phyloP scores from a whole-genome alignment of 2,797 vertebrate species.

The Numenius phaeopus region DNA sequence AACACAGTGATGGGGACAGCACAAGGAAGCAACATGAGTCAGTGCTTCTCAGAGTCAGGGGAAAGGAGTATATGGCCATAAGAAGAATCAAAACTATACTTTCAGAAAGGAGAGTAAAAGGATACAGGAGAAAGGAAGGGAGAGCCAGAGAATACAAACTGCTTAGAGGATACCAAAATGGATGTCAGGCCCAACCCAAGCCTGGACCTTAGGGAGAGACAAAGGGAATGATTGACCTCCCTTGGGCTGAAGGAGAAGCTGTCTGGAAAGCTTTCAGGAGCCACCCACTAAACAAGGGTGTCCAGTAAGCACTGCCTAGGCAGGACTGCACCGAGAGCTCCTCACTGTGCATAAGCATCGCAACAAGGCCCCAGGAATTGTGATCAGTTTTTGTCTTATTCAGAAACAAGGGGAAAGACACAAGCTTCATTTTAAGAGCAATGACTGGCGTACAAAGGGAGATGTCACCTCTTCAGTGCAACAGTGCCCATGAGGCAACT shows the following conservation, averaged over 20 bases:
- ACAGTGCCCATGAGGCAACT: background rate
- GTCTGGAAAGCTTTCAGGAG: background rate
- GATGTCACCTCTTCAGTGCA: background rate
- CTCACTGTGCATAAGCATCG: accelerated
- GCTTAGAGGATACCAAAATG: background rate
- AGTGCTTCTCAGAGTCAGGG: background rate
- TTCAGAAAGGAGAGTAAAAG: background rate
- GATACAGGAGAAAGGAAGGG: background rate
- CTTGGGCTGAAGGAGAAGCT: background rate
- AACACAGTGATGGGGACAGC: background rate
- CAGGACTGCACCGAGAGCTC: background rate
- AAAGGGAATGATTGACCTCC: background rate
- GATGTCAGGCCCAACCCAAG: background rate
- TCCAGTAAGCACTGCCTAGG: background rate
- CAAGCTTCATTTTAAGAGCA: background rate
- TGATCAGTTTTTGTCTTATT: background rate
- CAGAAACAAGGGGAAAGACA: background rate
- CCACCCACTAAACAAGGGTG: accelerated
- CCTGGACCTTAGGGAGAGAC: background rate
- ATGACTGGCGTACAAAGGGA: background rate
- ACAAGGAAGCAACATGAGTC: background rate
- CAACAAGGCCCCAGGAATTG: background rate
- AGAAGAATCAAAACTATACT: background rate
- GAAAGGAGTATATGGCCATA: background rate
- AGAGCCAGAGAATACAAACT: background rate